Conservation (phyloP, 2,797 vertebrate genomes). For the Macrochelys suwanniensis region DNA sequence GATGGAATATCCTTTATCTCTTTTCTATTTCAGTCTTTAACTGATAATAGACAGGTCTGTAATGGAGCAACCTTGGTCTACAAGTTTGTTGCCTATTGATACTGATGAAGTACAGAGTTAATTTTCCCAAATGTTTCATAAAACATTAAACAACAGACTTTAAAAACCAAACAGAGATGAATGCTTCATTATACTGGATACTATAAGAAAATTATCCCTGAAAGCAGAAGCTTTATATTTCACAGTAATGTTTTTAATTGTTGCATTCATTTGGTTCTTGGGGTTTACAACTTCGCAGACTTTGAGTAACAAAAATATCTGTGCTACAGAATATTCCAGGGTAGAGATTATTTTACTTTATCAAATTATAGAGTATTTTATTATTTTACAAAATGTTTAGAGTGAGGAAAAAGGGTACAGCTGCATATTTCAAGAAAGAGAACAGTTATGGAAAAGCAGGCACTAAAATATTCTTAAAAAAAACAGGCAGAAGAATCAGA, state of each 20-base stretch:
- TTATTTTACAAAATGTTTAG: not conserved
- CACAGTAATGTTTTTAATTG: not conserved
- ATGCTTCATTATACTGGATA: not conserved
- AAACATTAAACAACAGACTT: not conserved
- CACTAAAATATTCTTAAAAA: not conserved
- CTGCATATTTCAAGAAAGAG: not conserved
- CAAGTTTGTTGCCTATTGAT: not conserved
- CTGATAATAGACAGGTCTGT: not conserved
- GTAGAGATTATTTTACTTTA: not conserved
- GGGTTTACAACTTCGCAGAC: not conserved
- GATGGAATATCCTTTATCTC: not conserved
- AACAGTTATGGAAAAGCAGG: not conserved
- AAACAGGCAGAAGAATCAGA: not conserved
- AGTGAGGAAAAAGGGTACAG: not conserved
- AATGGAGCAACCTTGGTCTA: not conserved
- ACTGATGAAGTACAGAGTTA: not conserved
- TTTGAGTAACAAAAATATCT: not conserved
- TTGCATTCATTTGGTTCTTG: not conserved
- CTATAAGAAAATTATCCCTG: not conserved
- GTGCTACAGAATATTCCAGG: accelerated
- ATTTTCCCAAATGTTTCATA: not conserved
- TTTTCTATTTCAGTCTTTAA: not conserved
- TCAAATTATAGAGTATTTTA: not conserved
- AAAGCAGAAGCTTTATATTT: not conserved
- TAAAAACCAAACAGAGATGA: accelerated